Conservation (phyloP, 2,888 invertebrate species). For the Chrysolina haemoptera region DNA sequence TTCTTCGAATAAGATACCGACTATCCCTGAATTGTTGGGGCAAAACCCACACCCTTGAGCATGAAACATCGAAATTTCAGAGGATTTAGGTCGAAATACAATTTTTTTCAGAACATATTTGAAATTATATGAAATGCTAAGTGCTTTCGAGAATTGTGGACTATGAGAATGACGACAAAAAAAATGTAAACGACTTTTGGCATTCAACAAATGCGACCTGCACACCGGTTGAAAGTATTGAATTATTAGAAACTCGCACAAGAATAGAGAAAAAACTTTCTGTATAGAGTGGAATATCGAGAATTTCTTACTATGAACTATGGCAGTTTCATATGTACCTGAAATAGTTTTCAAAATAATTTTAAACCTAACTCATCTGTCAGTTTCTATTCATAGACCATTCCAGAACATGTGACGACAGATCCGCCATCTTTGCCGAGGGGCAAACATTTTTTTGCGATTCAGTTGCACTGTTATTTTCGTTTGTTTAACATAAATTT, state of each 20-base stretch:
- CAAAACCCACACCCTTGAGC: background rate
- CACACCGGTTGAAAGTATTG: no score
- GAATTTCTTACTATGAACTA: no score
- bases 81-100: slow-evolving; percentile 21
- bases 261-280: no score
- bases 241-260: no score
- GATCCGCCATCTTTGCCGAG: background rate
- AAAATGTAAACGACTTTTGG: background rate
- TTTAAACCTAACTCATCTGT: slow-evolving; percentile 6
- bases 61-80: slow-evolving; percentile 1
- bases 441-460: background rate
- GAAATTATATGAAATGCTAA: no score
- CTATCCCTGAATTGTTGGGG: background rate
- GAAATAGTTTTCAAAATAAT: background rate
- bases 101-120: no score
- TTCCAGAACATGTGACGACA: no score
- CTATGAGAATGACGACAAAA: no score
- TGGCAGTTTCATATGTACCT: no score
- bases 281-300: no score
- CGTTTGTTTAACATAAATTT: background rate
- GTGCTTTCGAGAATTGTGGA: no score
- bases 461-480: background rate
- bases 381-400: background rate
- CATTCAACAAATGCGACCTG: background rate
- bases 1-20: slow-evolving; percentile 37